phyloP scores from a whole-genome alignment of 2,797 vertebrate species.

The Pampus argenteus region DNA sequence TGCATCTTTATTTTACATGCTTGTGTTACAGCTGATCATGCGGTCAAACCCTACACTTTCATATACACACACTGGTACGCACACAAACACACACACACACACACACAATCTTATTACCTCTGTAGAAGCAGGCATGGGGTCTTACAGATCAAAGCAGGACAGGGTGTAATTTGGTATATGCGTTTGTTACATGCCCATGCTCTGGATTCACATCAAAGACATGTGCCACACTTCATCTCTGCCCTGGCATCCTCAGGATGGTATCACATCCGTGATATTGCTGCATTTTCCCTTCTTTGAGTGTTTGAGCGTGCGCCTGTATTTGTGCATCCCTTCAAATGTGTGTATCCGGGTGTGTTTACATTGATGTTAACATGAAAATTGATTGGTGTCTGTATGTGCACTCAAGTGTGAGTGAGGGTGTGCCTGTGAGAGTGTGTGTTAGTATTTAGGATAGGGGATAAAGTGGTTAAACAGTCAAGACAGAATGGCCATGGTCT shows the following conservation, averaged over 20 bases:
- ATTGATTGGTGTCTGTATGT: slow-evolving; percentile 29
- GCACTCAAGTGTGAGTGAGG: slow-evolving; percentile 12
- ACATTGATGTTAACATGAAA: slow-evolving; percentile 22
- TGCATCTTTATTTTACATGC: slow-evolving; percentile 11
- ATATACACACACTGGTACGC: slow-evolving; percentile 35
- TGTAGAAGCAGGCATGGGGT: slow-evolving; percentile 69
- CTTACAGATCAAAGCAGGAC: slow-evolving; percentile 82
- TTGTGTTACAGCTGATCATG: slow-evolving; percentile 29
- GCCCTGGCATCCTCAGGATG: slow-evolving; percentile 73
- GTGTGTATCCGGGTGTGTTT: slow-evolving; percentile 15
- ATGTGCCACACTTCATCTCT: slow-evolving; percentile 74
- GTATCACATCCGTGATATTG: slow-evolving; percentile 69
- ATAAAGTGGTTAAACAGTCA: slow-evolving; percentile 61
- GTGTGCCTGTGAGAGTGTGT: slow-evolving; percentile 33
- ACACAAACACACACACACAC: slow-evolving; percentile 42
- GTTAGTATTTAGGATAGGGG: slow-evolving; percentile 64
- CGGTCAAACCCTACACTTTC: slow-evolving; percentile 36
- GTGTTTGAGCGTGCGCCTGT: slow-evolving; percentile 4
- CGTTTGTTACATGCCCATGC: slow-evolving; percentile 81
- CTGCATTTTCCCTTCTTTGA: slow-evolving; percentile 48
- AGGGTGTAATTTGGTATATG: slow-evolving; percentile 82
- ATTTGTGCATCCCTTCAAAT: slow-evolving; percentile 17
- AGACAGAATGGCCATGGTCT: slow-evolving; percentile 73
- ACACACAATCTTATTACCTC: slow-evolving; percentile 68
- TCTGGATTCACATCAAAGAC: slow-evolving; percentile 83